A percentile compares a stretch with the other conserved stretches of the same genome.
These are phyloP conservation scores for Drosophila mettleri DNA, from an alignment of 2,888 invertebrate species.

Conservation along the genomic window DNA sequence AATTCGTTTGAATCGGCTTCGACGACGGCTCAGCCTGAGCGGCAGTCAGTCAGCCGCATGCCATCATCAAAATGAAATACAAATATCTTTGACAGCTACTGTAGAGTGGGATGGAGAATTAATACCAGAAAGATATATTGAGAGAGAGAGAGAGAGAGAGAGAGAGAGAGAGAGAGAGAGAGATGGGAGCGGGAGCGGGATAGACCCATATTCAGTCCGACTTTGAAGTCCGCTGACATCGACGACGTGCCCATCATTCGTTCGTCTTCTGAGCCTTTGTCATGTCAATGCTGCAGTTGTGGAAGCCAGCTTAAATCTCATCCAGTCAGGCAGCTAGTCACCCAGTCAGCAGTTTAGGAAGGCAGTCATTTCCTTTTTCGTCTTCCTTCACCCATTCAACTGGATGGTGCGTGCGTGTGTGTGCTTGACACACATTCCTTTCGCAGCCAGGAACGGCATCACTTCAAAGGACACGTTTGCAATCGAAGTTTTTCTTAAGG, in stretches of 20 bases:
- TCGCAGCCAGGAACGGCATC: conserved; percentile 56
- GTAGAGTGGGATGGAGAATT: conserved; percentile 37
- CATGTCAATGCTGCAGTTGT: conserved; percentile 62
- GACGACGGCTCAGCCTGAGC: conserved; percentile 22
- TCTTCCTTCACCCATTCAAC: conserved; percentile 44
- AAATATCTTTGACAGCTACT: conserved; percentile 83
- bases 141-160: not conserved
- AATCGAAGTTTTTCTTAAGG: conserved; percentile 29
- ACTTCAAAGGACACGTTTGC: conserved; percentile 69
- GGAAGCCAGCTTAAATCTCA: conserved; percentile 68
- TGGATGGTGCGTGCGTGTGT: conserved; percentile 28
- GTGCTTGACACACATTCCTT: conserved; percentile 71
- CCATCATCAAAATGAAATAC: conserved; percentile 81
- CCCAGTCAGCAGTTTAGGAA: conserved; percentile 44
- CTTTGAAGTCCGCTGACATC: conserved; percentile 68
- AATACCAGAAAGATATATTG: no score
- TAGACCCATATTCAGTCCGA: conserved; percentile 52
- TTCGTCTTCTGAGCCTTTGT: conserved; percentile 72
- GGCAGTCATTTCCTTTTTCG: conserved; percentile 74
- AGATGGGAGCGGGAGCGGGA: not conserved
- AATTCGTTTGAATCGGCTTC: conserved; percentile 71
- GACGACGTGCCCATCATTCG: conserved; percentile 69
- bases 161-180: not conserved
- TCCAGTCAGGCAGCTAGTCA: conserved; percentile 36
- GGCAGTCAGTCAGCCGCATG: conserved; percentile 77